Conservation (phyloP, 2,888 invertebrate species). For the Parnassius apollo region DNA sequence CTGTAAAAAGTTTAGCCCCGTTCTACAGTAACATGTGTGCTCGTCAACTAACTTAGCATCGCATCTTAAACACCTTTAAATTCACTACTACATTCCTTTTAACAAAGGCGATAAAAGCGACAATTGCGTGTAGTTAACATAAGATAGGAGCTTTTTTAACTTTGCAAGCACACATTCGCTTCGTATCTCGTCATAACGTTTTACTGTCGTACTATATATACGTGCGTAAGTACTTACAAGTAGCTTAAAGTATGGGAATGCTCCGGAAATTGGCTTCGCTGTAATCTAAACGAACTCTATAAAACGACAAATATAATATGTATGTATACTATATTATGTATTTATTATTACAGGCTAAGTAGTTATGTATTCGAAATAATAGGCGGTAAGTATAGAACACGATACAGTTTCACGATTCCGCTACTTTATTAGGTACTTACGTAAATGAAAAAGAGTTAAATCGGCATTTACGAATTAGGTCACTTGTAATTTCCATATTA, state of each 20-base stretch:
- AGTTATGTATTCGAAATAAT: slow-evolving; percentile 18
- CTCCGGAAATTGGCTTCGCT: slow-evolving; percentile 60
- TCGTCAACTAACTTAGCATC: slow-evolving; percentile 39
- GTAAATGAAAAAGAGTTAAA: slow-evolving; percentile 4
- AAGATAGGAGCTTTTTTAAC: slow-evolving; percentile 31
- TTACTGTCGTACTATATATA: slow-evolving; percentile 61
- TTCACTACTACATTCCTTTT: slow-evolving; percentile 29
- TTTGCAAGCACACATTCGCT: slow-evolving; percentile 53
- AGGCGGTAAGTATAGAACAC: slow-evolving; percentile 11
- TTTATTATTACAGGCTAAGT: slow-evolving; percentile 5
- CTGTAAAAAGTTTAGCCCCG: slow-evolving; percentile 70
- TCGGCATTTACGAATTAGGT: background rate
- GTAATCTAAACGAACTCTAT: slow-evolving; percentile 55
- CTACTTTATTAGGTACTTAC: slow-evolving; percentile 6
- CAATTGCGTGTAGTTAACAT: slow-evolving; percentile 28
- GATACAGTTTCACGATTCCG: background rate
- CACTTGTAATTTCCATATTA: slow-evolving; percentile 19
- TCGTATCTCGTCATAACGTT: slow-evolving; percentile 72
- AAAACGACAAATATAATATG: slow-evolving; percentile 17
- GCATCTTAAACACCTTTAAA: slow-evolving; percentile 26
- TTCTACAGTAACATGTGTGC: slow-evolving; percentile 60
- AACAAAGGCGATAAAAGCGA: slow-evolving; percentile 30
- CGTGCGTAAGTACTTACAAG: slow-evolving; percentile 37
- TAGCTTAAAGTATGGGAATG: slow-evolving; percentile 52
- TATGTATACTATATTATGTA: slow-evolving; percentile 13